Percentiles rank a stretch among this genome's conserved stretches.
Conservation (phyloP, 2,113 vertebrate species). For the Aldabrachelys gigantea region DNA sequence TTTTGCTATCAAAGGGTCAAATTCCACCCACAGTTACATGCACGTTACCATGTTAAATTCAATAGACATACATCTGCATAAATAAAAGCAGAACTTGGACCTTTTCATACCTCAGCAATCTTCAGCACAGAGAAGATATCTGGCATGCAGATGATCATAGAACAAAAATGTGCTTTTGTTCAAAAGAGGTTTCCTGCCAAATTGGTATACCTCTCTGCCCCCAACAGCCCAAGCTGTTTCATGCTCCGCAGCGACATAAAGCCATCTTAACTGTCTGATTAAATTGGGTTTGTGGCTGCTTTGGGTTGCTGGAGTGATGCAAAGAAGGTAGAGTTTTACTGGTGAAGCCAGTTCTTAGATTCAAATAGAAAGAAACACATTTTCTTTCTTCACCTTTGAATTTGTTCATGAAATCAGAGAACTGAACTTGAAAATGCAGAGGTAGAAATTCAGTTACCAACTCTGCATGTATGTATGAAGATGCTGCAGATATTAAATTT, state of each 20-base stretch:
- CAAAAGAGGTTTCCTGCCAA: not conserved
- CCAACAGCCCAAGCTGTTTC: not conserved
- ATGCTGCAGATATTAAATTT: not conserved
- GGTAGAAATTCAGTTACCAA: not conserved
- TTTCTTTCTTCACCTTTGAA: not conserved
- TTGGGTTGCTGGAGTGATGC: not conserved
- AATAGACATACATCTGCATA: not conserved
- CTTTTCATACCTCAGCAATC: not conserved
- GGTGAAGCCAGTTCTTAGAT: not conserved
- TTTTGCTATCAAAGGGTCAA: not conserved
- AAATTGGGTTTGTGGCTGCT: not conserved
- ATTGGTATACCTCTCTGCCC: too few species aligned
- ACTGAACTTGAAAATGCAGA: not conserved
- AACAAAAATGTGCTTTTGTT: not conserved
- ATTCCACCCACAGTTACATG: not conserved
- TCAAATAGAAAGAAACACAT: not conserved
- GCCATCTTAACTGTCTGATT: not conserved
- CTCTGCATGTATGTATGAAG: rapidly evolving
- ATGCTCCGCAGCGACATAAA: not conserved
- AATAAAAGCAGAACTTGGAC: not conserved
- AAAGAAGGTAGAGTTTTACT: not conserved
- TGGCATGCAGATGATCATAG: not conserved
- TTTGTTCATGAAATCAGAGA: not conserved
- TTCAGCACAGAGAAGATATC: not conserved
- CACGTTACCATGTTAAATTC: rapidly evolving